A percentile compares a stretch with the other conserved stretches of the same genome.
These are phyloP conservation scores for Psilopogon haemacephalus DNA, from an alignment of 2,113 vertebrate genomes.

Conservation along the genomic window DNA sequence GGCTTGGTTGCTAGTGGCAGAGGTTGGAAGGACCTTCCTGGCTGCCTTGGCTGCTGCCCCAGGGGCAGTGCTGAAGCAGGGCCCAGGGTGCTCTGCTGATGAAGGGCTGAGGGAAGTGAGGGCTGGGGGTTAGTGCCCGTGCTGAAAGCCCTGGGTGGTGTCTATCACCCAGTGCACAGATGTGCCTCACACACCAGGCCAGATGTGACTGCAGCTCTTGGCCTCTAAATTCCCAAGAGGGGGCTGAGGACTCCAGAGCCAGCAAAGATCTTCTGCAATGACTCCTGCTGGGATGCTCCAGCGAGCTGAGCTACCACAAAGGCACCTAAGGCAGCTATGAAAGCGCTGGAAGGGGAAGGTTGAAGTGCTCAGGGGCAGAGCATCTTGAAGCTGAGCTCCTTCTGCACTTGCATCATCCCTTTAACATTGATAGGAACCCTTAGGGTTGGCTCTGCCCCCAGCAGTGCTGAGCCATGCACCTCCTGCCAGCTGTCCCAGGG, in stretches of 20 bases:
- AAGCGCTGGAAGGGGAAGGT: background rate
- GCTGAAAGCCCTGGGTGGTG: background rate
- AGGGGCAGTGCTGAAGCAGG: background rate
- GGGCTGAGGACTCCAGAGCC: background rate
- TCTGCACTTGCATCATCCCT: background rate
- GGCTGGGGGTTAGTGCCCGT: background rate
- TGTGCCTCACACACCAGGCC: fast-evolving
- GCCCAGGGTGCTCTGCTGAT: background rate
- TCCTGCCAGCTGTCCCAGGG: background rate
- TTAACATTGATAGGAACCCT: background rate
- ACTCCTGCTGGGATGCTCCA: background rate
- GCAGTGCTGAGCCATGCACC: background rate
- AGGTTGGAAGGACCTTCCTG: background rate
- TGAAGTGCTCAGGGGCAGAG: background rate
- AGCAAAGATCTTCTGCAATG: background rate
- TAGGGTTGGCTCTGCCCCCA: background rate
- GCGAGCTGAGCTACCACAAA: background rate
- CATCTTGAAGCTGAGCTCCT: background rate
- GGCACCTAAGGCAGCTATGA: background rate
- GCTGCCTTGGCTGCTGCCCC: background rate
- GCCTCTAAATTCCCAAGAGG: background rate
- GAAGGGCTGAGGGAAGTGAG: background rate
- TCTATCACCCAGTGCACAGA: background rate
- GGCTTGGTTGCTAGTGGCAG: background rate
- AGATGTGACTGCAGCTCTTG: background rate